Percentiles rank a stretch among this genome's conserved stretches.
phyloP scores from a whole-genome alignment of 2,797 vertebrate genomes.

The Sebastes vulpes region DNA sequence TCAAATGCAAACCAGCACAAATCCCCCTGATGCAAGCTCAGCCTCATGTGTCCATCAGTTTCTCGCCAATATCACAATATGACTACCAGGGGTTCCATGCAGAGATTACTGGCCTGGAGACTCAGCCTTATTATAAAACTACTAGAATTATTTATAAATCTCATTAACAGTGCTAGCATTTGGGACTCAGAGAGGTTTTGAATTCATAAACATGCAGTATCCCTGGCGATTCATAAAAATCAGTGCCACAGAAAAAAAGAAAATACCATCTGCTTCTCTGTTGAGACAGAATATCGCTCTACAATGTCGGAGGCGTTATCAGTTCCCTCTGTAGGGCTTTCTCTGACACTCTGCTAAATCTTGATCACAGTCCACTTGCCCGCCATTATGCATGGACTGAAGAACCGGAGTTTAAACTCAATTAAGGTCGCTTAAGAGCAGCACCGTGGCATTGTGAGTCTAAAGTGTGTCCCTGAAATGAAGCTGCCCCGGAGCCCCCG shows the following conservation, averaged over 20 bases:
- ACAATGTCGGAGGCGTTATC: conserved; percentile 26
- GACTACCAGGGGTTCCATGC: background rate
- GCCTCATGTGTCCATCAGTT: background rate
- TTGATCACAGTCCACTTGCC: conserved; percentile 20
- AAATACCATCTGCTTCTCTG: conserved; percentile 22
- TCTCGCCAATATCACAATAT: background rate
- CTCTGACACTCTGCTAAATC: conserved; percentile 5
- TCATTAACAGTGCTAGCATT: conserved; percentile 14
- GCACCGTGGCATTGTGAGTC: background rate
- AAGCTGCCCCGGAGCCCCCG: background rate
- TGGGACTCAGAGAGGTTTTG: background rate
- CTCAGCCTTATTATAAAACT: conserved; percentile 29
- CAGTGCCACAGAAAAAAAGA: background rate
- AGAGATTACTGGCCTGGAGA: conserved; percentile 2
- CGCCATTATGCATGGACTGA: background rate
- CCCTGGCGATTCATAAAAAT: conserved; percentile 27
- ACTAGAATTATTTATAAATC: conserved; percentile 11
- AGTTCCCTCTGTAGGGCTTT: conserved; percentile 20
- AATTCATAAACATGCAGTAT: conserved; percentile 20
- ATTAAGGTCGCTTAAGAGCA: conserved; percentile 29
- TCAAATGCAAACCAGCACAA: background rate
- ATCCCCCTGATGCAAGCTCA: background rate
- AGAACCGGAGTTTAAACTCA: conserved; percentile 18
- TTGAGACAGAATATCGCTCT: conserved; percentile 3
- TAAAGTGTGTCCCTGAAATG: conserved; percentile 29